Percentiles rank a stretch among this genome's conserved stretches.
Evolutionary conservation across 1,140 invertebrate genomes (phyloP).

Genomic region (Drosophila pectinifera): DNA sequence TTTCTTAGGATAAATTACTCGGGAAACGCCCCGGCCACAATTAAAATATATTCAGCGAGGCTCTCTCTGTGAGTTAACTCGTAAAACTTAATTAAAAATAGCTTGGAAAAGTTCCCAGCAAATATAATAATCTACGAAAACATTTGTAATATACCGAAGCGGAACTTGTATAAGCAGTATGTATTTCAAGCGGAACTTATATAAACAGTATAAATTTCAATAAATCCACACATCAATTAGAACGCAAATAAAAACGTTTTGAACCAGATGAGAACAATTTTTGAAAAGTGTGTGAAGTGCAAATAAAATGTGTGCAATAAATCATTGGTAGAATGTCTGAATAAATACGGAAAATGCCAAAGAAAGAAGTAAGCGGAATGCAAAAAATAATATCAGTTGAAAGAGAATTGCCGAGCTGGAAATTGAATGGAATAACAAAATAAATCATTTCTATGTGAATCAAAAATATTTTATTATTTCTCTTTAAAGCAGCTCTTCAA

Average conservation of each 20-base stretch:
- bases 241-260: conserved; percentile 35
- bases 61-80: not conserved
- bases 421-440: conserved; percentile 30
- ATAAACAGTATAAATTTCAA: not conserved
- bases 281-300: conserved; percentile 36
- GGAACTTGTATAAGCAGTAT: not conserved
- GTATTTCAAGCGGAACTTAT: not conserved
- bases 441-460: conserved; percentile 16
- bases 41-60: conserved; percentile 7
- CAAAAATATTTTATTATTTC: conserved; percentile 29
- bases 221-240: conserved; percentile 26
- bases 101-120: not conserved
- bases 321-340: conserved; percentile 47
- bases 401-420: conserved; percentile 23
- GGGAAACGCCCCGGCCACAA: not conserved
- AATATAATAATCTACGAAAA: not conserved
- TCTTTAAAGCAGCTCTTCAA: conserved; percentile 36
- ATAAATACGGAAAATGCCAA: conserved; percentile 32
- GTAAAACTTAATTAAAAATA: conserved; percentile 27
- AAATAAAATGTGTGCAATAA: conserved; percentile 52
- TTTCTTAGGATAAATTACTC: conserved; percentile 28
- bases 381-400: conserved; percentile 5
- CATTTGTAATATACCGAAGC: not conserved
- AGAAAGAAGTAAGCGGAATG: conserved; percentile 25
- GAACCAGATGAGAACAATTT: conserved; percentile 22